Conservation (phyloP, 1,140 invertebrate genomes). For the Heliothis virescens region DNA sequence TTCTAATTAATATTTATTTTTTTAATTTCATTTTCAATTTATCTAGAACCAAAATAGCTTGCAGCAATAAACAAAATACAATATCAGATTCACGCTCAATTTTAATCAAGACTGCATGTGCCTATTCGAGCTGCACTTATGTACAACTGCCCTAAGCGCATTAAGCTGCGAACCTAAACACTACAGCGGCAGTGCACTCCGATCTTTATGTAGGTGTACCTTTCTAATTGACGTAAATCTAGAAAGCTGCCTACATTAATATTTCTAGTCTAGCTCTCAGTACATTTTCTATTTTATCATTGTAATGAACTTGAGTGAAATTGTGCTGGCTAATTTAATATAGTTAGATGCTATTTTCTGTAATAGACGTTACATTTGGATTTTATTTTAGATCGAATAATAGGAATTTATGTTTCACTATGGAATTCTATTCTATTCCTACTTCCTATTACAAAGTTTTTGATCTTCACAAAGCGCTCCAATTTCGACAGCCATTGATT, state of each 20-base stretch:
- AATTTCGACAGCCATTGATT: too few relatives aligned
- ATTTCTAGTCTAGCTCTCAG: conserved; percentile 4
- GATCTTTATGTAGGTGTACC: conserved; percentile 42
- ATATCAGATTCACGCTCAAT: not conserved
- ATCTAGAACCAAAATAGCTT: too few relatives aligned
- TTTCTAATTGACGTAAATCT: conserved; percentile 52
- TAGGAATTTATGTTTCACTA: too few relatives aligned
- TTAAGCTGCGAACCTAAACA: conserved; percentile 11
- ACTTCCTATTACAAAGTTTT: too few relatives aligned
- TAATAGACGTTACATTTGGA: not conserved
- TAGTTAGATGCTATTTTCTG: not conserved
- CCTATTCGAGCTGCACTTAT: not conserved
- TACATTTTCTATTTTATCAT: conserved; percentile 34
- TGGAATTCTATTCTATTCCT: too few relatives aligned
- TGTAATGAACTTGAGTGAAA: conserved; percentile 28
- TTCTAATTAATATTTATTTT: too few relatives aligned
- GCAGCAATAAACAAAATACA: not conserved
- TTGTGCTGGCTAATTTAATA: conserved; percentile 5
- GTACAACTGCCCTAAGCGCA: conserved; percentile 18
- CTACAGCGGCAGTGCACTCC: conserved; percentile 15
- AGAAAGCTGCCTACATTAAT: conserved; percentile 51
- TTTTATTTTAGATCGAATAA: not conserved
- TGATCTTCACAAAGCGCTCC: too few relatives aligned
- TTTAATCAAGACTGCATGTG: not conserved
- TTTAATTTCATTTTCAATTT: too few relatives aligned